Evolutionary conservation across 2,797 vertebrate genomes (phyloP).

Genomic region (Myripristis murdjan): DNA sequence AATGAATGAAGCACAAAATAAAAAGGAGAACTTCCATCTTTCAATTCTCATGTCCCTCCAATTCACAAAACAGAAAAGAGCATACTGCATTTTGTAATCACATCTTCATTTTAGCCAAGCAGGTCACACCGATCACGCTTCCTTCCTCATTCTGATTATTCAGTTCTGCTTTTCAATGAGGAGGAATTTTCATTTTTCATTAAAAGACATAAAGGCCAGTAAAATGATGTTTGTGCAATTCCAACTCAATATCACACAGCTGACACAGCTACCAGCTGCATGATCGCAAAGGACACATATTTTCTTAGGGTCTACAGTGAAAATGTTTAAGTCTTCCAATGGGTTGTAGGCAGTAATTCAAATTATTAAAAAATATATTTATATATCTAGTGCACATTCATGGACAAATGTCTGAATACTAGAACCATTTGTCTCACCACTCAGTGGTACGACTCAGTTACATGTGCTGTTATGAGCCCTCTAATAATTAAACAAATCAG

Average conservation of each 20-base stretch:
- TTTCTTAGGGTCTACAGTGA: not conserved
- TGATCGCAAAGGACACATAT: too few species aligned
- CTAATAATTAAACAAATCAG: too few species aligned
- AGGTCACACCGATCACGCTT: conserved; percentile 22
- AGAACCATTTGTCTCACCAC: not conserved
- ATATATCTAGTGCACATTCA: not conserved
- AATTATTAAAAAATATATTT: not conserved
- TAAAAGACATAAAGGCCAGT: conserved; percentile 4
- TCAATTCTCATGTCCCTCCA: not conserved
- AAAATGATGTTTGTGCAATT: conserved; percentile 1
- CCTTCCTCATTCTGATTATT: conserved; percentile 53
- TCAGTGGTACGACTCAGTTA: not conserved
- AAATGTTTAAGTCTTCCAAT: not conserved
- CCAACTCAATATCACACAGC: not conserved
- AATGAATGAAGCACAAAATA: not conserved
- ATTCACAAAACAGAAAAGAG: not conserved
- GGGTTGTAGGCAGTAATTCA: not conserved
- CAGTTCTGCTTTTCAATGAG: conserved; percentile 52
- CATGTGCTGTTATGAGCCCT: too few species aligned
- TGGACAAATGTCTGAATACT: not conserved
- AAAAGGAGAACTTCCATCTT: conserved; percentile 16
- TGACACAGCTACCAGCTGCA: not conserved
- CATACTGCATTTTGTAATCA: not conserved
- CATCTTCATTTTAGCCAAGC: not conserved
- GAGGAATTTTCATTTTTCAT: not conserved